Evolutionary conservation across 2,888 invertebrate species (phyloP).

Genomic region (Serrognathus titanus): DNA sequence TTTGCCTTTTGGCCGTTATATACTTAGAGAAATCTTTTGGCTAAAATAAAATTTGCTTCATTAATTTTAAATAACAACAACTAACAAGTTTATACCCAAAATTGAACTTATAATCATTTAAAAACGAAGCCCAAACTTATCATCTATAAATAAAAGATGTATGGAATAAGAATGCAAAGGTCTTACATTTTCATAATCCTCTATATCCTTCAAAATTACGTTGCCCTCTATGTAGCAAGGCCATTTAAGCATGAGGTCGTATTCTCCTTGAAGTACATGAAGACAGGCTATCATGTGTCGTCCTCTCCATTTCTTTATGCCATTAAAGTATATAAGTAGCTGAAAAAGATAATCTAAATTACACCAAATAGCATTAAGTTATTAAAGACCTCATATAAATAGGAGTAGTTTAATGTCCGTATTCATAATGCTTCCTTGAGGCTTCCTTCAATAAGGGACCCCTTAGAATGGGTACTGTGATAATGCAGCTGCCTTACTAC

Average conservation of each 20-base stretch:
- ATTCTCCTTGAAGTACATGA: conserved; percentile 65
- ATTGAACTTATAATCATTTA: too few species aligned
- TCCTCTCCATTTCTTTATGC: conserved; percentile 73
- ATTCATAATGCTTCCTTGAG: too few species aligned
- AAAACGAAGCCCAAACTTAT: not conserved
- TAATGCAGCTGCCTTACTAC: too few species aligned
- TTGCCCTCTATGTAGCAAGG: conserved; percentile 67
- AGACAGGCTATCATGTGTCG: conserved; percentile 68
- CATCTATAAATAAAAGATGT: not conserved
- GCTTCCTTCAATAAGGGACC: too few species aligned
- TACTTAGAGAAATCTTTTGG: conserved; percentile 63
- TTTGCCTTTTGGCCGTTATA: conserved; percentile 55
- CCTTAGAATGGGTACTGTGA: too few species aligned
- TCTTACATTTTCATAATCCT: conserved; percentile 37
- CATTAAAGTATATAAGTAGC: conserved; percentile 69
- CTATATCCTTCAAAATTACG: conserved; percentile 61
- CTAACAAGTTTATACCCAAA: too few species aligned
- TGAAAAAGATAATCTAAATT: conserved; percentile 31
- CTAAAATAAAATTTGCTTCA: conserved; percentile 39
- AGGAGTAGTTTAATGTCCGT: too few species aligned
- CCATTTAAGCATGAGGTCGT: conserved; percentile 69
- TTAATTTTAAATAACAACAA: too few species aligned
- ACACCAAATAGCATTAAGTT: not conserved
- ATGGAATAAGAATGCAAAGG: not conserved
- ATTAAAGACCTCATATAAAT: not conserved